These are phyloP conservation scores for Spondyliosoma cantharus DNA, from an alignment of 2,797 vertebrate species.

Conservation along the genomic window DNA sequence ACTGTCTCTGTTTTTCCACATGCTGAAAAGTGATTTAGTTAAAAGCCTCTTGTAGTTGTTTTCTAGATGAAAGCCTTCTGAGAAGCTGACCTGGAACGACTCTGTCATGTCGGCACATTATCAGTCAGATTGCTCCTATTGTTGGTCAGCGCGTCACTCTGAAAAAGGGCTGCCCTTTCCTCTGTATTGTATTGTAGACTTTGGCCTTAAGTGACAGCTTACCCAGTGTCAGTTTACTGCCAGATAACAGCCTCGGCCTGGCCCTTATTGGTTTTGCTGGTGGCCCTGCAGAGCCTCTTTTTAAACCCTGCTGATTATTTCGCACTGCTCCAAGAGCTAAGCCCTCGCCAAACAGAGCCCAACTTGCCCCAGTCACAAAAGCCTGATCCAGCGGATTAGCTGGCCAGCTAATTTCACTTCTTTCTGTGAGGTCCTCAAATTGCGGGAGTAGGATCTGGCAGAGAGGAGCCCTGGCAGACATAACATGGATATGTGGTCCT, in stretches of 20 bases:
- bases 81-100: slow-evolving; percentile 59
- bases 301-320: slow-evolving; percentile 84
- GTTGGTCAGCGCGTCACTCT: slow-evolving; percentile 58
- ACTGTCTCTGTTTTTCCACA: background rate
- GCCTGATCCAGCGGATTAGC: slow-evolving; percentile 86
- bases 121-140: slow-evolving; percentile 73
- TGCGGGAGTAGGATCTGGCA: slow-evolving; percentile 76
- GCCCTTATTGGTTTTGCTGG: slow-evolving; percentile 81
- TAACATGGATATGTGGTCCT: slow-evolving; percentile 77
- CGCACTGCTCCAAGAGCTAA: slow-evolving; percentile 84
- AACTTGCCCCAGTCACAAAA: slow-evolving; percentile 85
- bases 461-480: slow-evolving; percentile 76
- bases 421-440: slow-evolving; percentile 88
- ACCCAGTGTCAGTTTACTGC: slow-evolving; percentile 82
- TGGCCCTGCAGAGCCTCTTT: slow-evolving; percentile 80
- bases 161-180: slow-evolving; percentile 70
- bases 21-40: slow-evolving; percentile 36
- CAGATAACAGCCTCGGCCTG: slow-evolving; percentile 78
- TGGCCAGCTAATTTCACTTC: slow-evolving; percentile 85
- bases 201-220: slow-evolving; percentile 78
- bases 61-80: slow-evolving; percentile 37
- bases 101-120: slow-evolving; percentile 68
- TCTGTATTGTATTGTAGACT: slow-evolving; percentile 75
- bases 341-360: slow-evolving; percentile 86
- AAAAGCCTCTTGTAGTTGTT: slow-evolving; percentile 32